Base-by-base conservation (phyloP, 2,113 vertebrate species). In the Campylorhamphus procurvoides region DNA sequence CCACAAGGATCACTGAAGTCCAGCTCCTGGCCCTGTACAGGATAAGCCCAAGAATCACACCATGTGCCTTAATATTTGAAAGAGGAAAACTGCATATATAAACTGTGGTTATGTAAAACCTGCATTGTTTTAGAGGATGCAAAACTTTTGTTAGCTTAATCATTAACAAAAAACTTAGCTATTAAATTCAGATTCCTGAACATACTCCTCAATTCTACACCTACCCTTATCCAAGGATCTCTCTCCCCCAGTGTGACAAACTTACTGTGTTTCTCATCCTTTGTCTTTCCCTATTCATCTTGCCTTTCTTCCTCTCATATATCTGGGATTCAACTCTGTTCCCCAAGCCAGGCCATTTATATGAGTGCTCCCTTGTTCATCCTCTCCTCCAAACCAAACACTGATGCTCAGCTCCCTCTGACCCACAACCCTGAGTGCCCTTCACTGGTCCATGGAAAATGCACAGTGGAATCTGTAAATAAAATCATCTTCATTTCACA, bases 151-250 rank as follows among this genome's bases (percentile, higher is more conserved):
- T 74, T 66, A 74, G 5, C 28, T 69, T 74, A 67, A 71, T 37
- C 40, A 56, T 66, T 71, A 75, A 60, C 16, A 55, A 56, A 83
- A 56, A 6, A 4, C 6, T 49, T 56, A 59, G 25, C 10, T 55
- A 33, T n/a, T 52, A n/a, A 35, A 84, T 28, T 73, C 63, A 76
- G 76, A 68, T 62, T 62, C 22, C 18, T 74, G 31, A 84, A 52
- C 7, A n/a, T 16, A 18, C 5, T 3, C 19, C 7, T 1, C 9
- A 39, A 9, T 49, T 15, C 53, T 68, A 68, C 6, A 1, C 10
- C 27, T 49, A 33, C 3, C 16, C 31, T 60, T 89, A 55, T 59
- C 49, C 49, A 58, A 52, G 13, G 44, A 35, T 71, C 4, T 76
- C 29, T 71, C 18, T 75, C 24, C 46, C 9, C 2, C 35, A 49